These are phyloP conservation scores for Arremon aurantiirostris DNA, from an alignment of 2,797 vertebrate species.

Conservation along the genomic window DNA sequence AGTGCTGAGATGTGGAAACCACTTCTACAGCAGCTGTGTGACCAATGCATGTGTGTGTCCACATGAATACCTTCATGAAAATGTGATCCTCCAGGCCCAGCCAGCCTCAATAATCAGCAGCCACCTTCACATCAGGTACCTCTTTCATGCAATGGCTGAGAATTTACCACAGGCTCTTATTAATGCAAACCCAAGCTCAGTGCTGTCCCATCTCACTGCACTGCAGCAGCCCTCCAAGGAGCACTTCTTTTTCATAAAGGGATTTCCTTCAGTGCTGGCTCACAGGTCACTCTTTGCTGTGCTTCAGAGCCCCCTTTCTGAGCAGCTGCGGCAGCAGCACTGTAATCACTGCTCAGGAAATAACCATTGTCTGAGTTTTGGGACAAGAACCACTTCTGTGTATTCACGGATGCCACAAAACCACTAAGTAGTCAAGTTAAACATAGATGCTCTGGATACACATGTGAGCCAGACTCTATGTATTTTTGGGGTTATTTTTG, in stretches of 20 bases:
- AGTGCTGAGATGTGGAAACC: neutral
- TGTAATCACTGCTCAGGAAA: neutral
- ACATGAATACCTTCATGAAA: neutral
- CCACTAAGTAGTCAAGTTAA: neutral
- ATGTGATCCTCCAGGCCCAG: neutral
- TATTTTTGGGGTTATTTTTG: neutral
- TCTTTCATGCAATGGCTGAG: neutral
- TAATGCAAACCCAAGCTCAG: neutral
- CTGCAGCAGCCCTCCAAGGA: neutral
- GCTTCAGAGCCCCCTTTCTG: neutral
- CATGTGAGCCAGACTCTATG: neutral
- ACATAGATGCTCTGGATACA: neutral
- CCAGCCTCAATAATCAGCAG: neutral
- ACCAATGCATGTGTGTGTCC: rapidly evolving
- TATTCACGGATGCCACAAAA: neutral
- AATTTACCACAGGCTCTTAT: neutral
- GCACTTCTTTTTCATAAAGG: neutral
- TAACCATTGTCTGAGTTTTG: neutral
- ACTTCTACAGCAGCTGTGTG: rapidly evolving
- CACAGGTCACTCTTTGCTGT: neutral
- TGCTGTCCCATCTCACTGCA: rapidly evolving
- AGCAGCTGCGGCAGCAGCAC: neutral
- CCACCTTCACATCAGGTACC: neutral
- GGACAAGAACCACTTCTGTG: neutral
- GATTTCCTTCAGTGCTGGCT: neutral